Evolutionary conservation across 2,797 vertebrate genomes (phyloP), one percentile per base, ranked within the genome.

Genomic region (Microctenopoma lineatum): DNA sequence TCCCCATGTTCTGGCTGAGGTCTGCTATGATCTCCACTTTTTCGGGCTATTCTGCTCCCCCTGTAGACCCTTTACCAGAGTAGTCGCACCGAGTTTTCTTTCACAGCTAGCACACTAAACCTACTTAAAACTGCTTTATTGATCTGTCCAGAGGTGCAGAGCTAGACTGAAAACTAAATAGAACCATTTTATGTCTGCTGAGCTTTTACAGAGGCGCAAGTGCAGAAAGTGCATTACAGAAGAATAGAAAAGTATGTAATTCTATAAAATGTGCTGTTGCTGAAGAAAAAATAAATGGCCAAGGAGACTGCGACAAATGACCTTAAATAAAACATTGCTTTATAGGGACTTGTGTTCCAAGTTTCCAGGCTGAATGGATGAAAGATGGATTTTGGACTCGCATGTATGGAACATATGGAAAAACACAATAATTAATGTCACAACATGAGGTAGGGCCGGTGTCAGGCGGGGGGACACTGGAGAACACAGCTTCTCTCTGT

Each of bases 1-100:
- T 9, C 73, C 79, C 82, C 38, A 18, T 84, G 84, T 95, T 97
- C 96, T 95, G 94, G 95, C 96, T 97, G 94, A 97, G 94, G 92
- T 96, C 91, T 92, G 91, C 87, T 90, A 86, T 70, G 88, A 91
- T 90, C 78, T 84, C 75, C 66, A 66, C 79, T 81, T 89, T 88
- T 88, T 86, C 83, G 83, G 84, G 65, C 52, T 0, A 32, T 21
- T 55, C 70, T 50, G 39, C 73, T 80, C 58, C 59, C 74, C 84
- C 78, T 27, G 39, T 83, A 80, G 77, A 84, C 85, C 70, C 70
- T 63, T 79, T 67, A 66, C 77, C 11, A 29, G 71, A 79, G 77
- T 56, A 67, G 83, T 78, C 59, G 69, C 66, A 79, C 42, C 75
- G 67, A 69, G 68, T 80, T 89, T 44, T 92, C 77, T 78, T 65